Percentiles rank a stretch among this genome's conserved stretches.
Evolutionary conservation across 2,113 vertebrate genomes (phyloP).

Genomic region (Camelus dromedarius): DNA sequence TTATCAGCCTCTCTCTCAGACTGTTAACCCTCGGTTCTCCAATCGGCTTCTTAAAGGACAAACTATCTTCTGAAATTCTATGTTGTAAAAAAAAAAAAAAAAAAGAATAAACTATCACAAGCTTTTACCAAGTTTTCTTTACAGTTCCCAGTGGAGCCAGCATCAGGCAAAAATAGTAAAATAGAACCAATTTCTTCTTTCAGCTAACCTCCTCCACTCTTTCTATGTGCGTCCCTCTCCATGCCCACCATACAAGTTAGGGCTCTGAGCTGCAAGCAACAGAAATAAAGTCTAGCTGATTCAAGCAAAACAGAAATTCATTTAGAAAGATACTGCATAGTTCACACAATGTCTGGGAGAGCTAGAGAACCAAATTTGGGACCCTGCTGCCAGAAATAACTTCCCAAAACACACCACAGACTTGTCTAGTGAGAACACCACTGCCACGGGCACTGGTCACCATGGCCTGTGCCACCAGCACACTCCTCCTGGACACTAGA

Average conservation of each 20-base stretch:
- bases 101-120: neutral
- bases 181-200: neutral
- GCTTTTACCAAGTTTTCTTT: neutral
- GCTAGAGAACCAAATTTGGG: neutral
- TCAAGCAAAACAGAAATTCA: neutral
- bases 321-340: neutral
- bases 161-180: neutral
- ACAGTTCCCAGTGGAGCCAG: neutral
- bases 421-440: neutral
- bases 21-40: neutral
- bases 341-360: neutral
- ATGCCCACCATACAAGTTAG: neutral
- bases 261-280: neutral
- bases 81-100: neutral
- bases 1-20: neutral
- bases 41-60: neutral
- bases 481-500: neutral
- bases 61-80: neutral
- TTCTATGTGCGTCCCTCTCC: neutral
- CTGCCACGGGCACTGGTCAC: neutral
- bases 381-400: neutral
- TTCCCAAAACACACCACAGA: neutral
- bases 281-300: neutral
- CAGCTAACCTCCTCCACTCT: neutral
- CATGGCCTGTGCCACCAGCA: neutral